phyloP scores from a whole-genome alignment of 2,113 vertebrate genomes.

The Antechinus stuartii region DNA sequence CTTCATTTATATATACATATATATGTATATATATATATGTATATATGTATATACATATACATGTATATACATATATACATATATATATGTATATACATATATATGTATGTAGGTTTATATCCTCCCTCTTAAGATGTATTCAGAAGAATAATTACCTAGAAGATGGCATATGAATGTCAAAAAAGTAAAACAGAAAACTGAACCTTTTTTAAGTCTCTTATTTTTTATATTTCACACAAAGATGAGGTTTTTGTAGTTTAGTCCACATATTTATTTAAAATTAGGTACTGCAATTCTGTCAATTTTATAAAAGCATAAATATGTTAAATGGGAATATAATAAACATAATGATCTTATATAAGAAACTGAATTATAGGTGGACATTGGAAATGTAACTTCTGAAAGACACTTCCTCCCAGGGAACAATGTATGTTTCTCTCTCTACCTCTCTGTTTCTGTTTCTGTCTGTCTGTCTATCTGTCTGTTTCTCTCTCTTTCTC shows the following conservation, averaged over 20 bases:
- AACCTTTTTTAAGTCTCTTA: not conserved
- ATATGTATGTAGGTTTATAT: not conserved
- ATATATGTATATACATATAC: too few species aligned
- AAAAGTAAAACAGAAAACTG: slow-evolving; percentile 32
- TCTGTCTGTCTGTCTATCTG: not conserved
- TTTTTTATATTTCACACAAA: not conserved
- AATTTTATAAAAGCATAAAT: not conserved
- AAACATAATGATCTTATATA: not conserved
- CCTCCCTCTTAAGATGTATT: slow-evolving; percentile 33
- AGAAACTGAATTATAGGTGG: not conserved
- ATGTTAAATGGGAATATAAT: not conserved
- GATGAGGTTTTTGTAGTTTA: not conserved
- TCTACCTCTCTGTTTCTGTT: too few species aligned
- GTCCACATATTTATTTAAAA: not conserved
- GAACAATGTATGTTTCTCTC: not conserved
- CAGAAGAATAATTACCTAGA: slow-evolving; percentile 20
- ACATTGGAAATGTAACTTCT: not conserved
- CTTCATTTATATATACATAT: too few species aligned
- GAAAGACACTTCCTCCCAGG: not conserved
- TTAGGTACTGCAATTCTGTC: not conserved
- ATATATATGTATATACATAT: too few species aligned
- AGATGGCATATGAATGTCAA: slow-evolving; percentile 29
- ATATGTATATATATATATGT: too few species aligned
- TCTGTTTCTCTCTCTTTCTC: too few species aligned
- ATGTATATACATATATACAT: too few species aligned